A percentile compares a stretch with the other conserved stretches of the same genome.
Evolutionary conservation across 2,797 vertebrate genomes (phyloP).

Genomic region (Etheostoma nigrum): DNA sequence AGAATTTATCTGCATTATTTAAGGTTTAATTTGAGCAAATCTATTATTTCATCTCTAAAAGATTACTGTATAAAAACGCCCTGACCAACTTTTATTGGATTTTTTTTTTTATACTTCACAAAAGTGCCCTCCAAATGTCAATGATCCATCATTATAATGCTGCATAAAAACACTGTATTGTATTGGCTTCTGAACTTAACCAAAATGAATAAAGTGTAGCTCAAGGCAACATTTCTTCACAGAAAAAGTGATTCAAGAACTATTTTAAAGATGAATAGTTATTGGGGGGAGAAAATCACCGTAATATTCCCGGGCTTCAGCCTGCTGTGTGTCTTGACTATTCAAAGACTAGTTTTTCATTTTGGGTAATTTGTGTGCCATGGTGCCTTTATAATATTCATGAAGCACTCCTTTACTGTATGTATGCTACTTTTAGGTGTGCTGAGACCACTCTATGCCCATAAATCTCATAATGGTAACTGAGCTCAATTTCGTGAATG

Average conservation of each 20-base stretch:
- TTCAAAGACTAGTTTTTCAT: slow-evolving; percentile 13
- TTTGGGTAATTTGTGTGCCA: slow-evolving; percentile 13
- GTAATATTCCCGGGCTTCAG: not conserved
- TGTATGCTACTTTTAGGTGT: not conserved
- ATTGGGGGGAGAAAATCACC: not conserved
- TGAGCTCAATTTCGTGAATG: slow-evolving; percentile 2
- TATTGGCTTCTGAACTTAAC: not conserved
- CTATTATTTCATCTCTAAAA: slow-evolving; percentile 13
- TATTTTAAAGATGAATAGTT: not conserved
- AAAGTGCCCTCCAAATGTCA: not conserved
- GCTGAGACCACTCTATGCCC: slow-evolving; percentile 6
- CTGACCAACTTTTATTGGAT: not conserved
- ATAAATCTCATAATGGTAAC: not conserved
- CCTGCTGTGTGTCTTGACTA: no score
- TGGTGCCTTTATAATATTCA: slow-evolving; percentile 20
- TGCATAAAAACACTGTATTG: not conserved
- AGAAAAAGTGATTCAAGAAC: not conserved
- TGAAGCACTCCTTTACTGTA: slow-evolving; percentile 7
- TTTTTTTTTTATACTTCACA: slow-evolving; percentile 7
- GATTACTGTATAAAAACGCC: not conserved
- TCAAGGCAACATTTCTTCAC: not conserved
- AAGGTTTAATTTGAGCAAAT: slow-evolving; percentile 22
- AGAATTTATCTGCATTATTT: slow-evolving; percentile 13
- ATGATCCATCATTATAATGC: not conserved
- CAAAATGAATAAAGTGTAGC: not conserved